These are phyloP conservation scores for Cossypha dichroa DNA, from an alignment of 2,797 vertebrate species.

Conservation along the genomic window DNA sequence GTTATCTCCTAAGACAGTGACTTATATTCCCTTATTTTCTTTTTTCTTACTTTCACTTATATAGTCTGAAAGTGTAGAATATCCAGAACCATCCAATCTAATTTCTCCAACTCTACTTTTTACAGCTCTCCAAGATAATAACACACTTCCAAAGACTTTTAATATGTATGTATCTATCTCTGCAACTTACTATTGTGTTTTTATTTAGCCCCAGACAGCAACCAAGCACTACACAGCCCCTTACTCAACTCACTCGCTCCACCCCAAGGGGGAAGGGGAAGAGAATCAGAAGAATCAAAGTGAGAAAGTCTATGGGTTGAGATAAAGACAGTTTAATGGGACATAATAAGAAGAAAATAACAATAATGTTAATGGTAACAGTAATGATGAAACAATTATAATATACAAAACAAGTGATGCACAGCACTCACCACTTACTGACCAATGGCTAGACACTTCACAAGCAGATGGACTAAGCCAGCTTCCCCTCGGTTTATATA, in stretches of 20 bases:
- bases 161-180: not conserved
- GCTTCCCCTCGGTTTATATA: not conserved
- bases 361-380: not conserved
- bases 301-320: not conserved
- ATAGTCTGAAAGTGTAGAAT: not conserved
- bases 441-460: fast-evolving
- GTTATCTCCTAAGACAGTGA: not conserved
- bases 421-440: fast-evolving
- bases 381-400: not conserved
- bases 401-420: not conserved
- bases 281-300: not conserved
- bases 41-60: not conserved
- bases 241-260: fast-evolving
- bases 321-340: not conserved
- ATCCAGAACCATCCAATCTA: not conserved
- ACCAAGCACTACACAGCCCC: not conserved
- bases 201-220: not conserved
- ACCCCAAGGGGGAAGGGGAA: not conserved
- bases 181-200: not conserved
- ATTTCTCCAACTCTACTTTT: not conserved
- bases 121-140: not conserved
- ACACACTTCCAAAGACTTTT: not conserved
- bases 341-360: not conserved
- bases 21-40: not conserved
- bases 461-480: not conserved